Evolutionary conservation across 1,140 invertebrate genomes (phyloP), one percentile per base, ranked within the genome.

Genomic region (Eupeodes corollae): DNA sequence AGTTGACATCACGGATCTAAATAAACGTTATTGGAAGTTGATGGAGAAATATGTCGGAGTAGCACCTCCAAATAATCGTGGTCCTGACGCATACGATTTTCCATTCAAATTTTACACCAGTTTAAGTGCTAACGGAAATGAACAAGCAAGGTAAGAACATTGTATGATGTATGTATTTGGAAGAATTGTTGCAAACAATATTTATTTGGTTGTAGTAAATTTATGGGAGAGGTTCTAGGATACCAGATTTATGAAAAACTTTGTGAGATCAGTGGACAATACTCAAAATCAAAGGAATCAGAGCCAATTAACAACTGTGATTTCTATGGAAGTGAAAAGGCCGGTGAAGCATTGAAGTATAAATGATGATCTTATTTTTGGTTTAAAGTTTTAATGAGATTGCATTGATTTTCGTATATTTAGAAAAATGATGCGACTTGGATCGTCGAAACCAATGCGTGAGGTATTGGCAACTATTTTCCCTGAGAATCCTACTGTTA

Each of bases 21-120:
- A 81, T 56, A 58, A 57, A 11, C 69, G 72, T 42, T 81, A 78
- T 69, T 81, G 79, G 79, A 57, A 75, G n/a, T 56, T 77, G 0
- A 46, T 63, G 53, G 62, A 75, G 46, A 56, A 73, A 38, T 73
- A 77, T 52, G 79, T 79, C 51, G 79, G 79, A 14, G 55, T 83
- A 5, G 73, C 72, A 45, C 71, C 79, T 9, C 77, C 78, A 1
- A 60, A 68, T 0, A 59, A 60, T 43, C 62, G 79, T n/a, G 59
- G 55, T 5, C 73, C 78, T 48, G 58, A 67, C 3, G 73, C 79
- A 55, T 80, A 82, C 46, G 79, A 81, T 56, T 70, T 79, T 10
- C 79, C 75, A 10, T 67, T 67, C 42, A 66, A 59, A 16, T 67
- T 67, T 47, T 67, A 66, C 18, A 52, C 60, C 10, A n/a, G n/a